Percentiles rank a stretch among this genome's conserved stretches.
Conservation (phyloP, 2,888 invertebrate species). For the Zhuqinia jingwanae region DNA sequence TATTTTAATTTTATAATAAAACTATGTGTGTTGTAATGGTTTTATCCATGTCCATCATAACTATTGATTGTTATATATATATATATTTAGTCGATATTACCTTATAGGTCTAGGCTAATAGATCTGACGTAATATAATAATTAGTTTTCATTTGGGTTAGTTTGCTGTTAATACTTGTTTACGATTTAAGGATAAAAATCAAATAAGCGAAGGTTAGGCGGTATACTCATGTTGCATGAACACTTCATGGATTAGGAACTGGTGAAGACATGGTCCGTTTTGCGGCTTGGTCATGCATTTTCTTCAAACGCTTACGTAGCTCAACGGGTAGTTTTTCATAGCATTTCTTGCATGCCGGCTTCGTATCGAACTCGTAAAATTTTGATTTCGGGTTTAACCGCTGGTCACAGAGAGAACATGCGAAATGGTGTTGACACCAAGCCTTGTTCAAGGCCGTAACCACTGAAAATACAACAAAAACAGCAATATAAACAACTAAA, state of each 20-base stretch:
- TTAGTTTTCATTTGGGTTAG: too few relatives aligned
- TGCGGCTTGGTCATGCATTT: slow-evolving; percentile 91
- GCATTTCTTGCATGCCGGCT: slow-evolving; percentile 99
- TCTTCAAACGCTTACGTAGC: slow-evolving; percentile 93
- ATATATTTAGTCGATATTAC: too few relatives aligned
- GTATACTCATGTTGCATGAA: slow-evolving; percentile 37
- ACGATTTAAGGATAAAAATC: too few relatives aligned
- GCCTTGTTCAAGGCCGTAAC: slow-evolving; percentile 99
- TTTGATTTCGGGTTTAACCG: slow-evolving; percentile 98
- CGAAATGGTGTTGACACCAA: slow-evolving; percentile 99
- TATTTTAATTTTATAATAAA: too few relatives aligned
- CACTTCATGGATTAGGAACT: slow-evolving; percentile 63
- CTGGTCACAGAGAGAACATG: slow-evolving; percentile 97
- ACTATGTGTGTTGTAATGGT: too few relatives aligned
- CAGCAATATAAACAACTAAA: too few relatives aligned
- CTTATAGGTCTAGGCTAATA: too few relatives aligned
- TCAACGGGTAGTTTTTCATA: slow-evolving; percentile 98
- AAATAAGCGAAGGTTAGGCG: too few relatives aligned
- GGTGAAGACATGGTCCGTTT: slow-evolving; percentile 76
- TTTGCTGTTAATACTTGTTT: too few relatives aligned
- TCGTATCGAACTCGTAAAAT: slow-evolving; percentile 99
- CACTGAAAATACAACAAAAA: slow-evolving; percentile 88
- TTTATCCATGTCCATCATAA: too few relatives aligned
- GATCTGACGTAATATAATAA: too few relatives aligned
- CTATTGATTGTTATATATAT: too few relatives aligned